Evolutionary conservation across 92 coral and sea anemone genomes (phyloP).

Genomic region (Chrysogorgia sp.): DNA sequence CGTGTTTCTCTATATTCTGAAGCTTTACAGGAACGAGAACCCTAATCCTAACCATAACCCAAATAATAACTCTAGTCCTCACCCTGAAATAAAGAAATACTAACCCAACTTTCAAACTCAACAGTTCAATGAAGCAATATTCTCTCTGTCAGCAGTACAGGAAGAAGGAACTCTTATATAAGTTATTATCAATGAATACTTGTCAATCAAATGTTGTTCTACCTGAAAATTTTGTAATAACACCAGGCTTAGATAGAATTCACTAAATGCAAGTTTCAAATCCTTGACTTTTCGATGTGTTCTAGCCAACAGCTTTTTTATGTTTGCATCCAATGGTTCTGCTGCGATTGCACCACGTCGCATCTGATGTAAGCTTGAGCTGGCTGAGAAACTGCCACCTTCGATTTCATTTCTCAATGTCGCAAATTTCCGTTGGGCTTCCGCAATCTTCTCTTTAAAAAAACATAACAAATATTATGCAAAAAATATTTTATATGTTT

Average conservation of each 20-base stretch:
- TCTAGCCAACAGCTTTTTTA: conserved; percentile 54
- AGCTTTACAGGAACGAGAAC: too few species aligned
- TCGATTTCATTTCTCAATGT: conserved; percentile 85
- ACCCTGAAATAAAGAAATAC: too few species aligned
- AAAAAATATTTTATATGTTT: neutral
- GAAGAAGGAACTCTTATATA: too few species aligned
- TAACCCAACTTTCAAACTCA: too few species aligned
- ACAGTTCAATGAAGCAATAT: too few species aligned
- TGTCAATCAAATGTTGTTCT: too few species aligned
- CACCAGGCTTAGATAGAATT: conserved; percentile 89
- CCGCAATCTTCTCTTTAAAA: conserved; percentile 86
- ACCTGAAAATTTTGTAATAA: conserved; percentile 96
- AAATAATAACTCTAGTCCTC: too few species aligned
- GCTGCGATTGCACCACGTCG: conserved; percentile 66
- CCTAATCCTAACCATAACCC: too few species aligned
- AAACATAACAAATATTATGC: neutral
- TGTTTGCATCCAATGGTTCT: conserved; percentile 65
- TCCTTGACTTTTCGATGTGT: conserved; percentile 75
- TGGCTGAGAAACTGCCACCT: conserved; percentile 68
- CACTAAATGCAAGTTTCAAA: conserved; percentile 94
- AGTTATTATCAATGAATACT: too few species aligned
- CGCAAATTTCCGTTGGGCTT: conserved; percentile 85
- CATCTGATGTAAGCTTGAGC: conserved; percentile 70
- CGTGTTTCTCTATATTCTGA: too few species aligned
- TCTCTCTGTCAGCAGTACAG: conserved; percentile 58